phyloP scores from a whole-genome alignment of 2,797 vertebrate genomes.

The Protosalanx chinensis region DNA sequence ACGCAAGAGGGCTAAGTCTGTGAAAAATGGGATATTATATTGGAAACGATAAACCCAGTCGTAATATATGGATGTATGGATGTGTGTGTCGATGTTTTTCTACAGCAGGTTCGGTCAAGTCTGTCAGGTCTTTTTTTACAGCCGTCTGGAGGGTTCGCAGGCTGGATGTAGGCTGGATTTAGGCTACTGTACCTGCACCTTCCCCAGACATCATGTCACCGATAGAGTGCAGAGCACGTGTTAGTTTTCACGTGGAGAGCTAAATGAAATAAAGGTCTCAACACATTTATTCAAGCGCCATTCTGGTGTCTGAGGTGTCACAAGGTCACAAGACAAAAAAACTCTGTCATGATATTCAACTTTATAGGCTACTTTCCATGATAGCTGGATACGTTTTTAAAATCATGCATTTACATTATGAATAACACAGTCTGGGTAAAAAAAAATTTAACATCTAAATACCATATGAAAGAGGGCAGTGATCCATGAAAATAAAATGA shows the following conservation, averaged over 20 bases:
- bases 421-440: not conserved
- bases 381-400: not conserved
- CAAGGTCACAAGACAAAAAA: not conserved
- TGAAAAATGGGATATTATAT: constrained; percentile 56
- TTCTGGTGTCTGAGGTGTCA: not conserved
- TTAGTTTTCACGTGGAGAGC: constrained; percentile 10
- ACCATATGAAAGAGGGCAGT: not conserved
- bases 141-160: not conserved
- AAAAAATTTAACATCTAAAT: not conserved
- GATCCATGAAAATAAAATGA: not conserved
- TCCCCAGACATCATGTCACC: constrained; percentile 28
- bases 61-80: constrained; percentile 51
- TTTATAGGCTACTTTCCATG: not conserved
- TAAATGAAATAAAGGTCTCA: constrained; percentile 29
- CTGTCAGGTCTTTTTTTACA: not conserved
- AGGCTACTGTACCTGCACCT: constrained; percentile 34
- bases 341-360: not conserved
- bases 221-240: constrained; percentile 32
- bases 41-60: constrained; percentile 52
- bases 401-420: not conserved
- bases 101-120: constrained; percentile 9
- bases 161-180: too few relatives aligned
- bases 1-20: constrained; percentile 54
- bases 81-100: not conserved
- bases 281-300: constrained; percentile 3